Evolutionary conservation across 2,888 invertebrate genomes (phyloP).

Genomic region (Emmelina monodactyla): DNA sequence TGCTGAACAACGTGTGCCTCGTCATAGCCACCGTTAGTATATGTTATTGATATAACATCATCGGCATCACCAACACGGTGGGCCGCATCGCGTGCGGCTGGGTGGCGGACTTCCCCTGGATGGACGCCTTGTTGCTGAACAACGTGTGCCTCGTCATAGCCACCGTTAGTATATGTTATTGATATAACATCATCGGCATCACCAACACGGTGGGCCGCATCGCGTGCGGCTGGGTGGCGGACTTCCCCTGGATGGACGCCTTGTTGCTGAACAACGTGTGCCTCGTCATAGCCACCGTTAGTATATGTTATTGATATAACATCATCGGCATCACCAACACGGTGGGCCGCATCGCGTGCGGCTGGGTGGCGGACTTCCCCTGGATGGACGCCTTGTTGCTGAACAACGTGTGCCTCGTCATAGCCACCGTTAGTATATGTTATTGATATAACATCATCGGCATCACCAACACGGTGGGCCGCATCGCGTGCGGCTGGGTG

Average conservation of each 20-base stretch:
- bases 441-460: too few relatives aligned
- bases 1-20: slow-evolving; percentile 93
- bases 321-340: slow-evolving; percentile 95
- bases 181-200: slow-evolving; percentile 91
- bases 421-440: slow-evolving; percentile 85
- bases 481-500: slow-evolving; percentile 88
- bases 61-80: slow-evolving; percentile 93
- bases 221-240: slow-evolving; percentile 87
- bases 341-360: slow-evolving; percentile 87
- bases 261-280: slow-evolving; percentile 93
- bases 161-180: too few relatives aligned
- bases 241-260: slow-evolving; percentile 91
- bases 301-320: too few relatives aligned
- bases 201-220: slow-evolving; percentile 95
- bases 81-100: slow-evolving; percentile 91
- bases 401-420: slow-evolving; percentile 90
- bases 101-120: slow-evolving; percentile 90
- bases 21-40: slow-evolving; percentile 84
- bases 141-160: slow-evolving; percentile 91
- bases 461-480: slow-evolving; percentile 93
- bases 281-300: slow-evolving; percentile 85
- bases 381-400: slow-evolving; percentile 91
- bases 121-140: slow-evolving; percentile 91
- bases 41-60: too few relatives aligned
- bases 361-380: slow-evolving; percentile 90